phyloP scores from a whole-genome alignment of 2,113 vertebrate species.

The Carassius auratus region DNA sequence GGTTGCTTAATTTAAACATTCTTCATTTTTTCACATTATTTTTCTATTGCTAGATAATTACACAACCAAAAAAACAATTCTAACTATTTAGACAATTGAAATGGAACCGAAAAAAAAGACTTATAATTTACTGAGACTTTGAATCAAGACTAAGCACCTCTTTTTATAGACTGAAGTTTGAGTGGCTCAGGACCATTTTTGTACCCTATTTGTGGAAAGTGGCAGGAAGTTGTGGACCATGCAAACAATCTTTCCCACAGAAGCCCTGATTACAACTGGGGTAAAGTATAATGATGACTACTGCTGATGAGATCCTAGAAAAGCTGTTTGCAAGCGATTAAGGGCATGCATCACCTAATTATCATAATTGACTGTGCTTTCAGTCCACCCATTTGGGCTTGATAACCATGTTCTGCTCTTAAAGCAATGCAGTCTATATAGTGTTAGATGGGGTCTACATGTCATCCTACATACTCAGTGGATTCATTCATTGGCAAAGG shows the following conservation, averaged over 20 bases:
- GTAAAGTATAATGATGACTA: background rate
- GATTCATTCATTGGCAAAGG: background rate
- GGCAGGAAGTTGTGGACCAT: background rate
- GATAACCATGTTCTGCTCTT: background rate
- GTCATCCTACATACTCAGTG: background rate
- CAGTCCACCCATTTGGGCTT: background rate
- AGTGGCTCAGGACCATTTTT: background rate
- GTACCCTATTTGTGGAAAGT: background rate
- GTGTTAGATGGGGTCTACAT: background rate
- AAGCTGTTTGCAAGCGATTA: background rate
- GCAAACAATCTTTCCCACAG: background rate
- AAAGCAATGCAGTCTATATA: background rate
- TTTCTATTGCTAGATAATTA: background rate
- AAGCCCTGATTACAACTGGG: background rate
- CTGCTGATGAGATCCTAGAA: background rate
- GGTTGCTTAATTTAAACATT: background rate
- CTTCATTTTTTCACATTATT: too few species aligned
- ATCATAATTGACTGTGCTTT: background rate
- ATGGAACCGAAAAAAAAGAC: background rate
- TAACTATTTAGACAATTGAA: too few species aligned
- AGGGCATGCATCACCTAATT: background rate
- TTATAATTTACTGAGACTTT: background rate
- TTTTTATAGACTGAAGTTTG: background rate
- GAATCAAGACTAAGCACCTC: background rate
- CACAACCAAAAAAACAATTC: background rate